Percentiles rank a stretch among this genome's conserved stretches.
phyloP scores from a whole-genome alignment of 1,140 invertebrate species.

The Drosophila sucinea region DNA sequence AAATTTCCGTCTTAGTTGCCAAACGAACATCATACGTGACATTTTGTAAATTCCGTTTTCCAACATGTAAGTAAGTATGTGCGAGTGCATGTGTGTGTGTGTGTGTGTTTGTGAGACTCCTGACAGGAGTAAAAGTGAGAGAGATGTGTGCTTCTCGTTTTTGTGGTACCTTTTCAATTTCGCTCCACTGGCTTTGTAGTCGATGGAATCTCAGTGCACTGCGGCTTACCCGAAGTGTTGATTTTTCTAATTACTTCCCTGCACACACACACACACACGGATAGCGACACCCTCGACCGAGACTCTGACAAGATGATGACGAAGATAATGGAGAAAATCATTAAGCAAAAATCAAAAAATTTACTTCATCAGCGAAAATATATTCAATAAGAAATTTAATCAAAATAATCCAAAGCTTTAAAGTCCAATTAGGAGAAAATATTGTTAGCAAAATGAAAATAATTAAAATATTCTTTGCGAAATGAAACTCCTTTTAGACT shows the following conservation, averaged over 20 bases:
- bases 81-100: slow-evolving; percentile 1
- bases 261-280: background rate
- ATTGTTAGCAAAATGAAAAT: too few species aligned
- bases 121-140: background rate
- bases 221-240: slow-evolving; percentile 16
- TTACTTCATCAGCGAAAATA: background rate
- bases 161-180: slow-evolving; percentile 34
- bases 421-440: background rate
- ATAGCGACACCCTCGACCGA: background rate
- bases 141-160: slow-evolving; percentile 27
- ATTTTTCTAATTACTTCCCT: slow-evolving; percentile 51
- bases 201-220: background rate
- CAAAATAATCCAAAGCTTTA: background rate
- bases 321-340: background rate
- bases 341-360: background rate
- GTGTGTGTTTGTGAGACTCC: slow-evolving; percentile 9
- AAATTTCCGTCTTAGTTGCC: slow-evolving; percentile 73
- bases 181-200: slow-evolving; percentile 16
- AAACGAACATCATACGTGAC: slow-evolving; percentile 72
- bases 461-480: too few species aligned
- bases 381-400: background rate
- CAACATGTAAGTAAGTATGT: slow-evolving; percentile 33
- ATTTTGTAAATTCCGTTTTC: slow-evolving; percentile 76
- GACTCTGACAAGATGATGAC: background rate
- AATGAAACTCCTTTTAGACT: too few species aligned